Evolutionary conservation across 2,113 vertebrate species (phyloP).

Genomic region (Sisor rabdophorus): DNA sequence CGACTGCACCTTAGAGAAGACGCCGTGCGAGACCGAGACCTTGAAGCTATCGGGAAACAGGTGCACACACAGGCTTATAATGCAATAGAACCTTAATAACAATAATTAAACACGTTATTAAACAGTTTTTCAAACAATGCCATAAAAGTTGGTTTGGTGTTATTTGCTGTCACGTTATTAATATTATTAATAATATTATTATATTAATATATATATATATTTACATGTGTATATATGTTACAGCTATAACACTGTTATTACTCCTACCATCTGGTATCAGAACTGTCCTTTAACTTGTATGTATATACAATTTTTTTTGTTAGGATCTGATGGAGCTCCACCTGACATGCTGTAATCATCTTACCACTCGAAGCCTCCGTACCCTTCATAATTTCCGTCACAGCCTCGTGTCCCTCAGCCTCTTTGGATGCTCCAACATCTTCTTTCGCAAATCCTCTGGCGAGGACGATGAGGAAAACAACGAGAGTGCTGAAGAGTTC

Average conservation of each 20-base stretch:
- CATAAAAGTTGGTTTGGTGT: not conserved
- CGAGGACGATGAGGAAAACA: slow-evolving; percentile 81
- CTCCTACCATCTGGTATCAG: too few species aligned
- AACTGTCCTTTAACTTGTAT: too few species aligned
- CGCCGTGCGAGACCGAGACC: slow-evolving; percentile 85
- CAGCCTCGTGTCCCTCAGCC: slow-evolving; percentile 87
- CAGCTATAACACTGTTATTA: too few species aligned
- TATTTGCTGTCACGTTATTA: not conserved
- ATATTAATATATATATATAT: too few species aligned
- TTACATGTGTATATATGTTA: too few species aligned
- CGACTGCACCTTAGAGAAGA: slow-evolving; percentile 87
- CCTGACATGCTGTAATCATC: slow-evolving; percentile 88
- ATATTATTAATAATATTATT: too few species aligned
- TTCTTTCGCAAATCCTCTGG: slow-evolving; percentile 81
- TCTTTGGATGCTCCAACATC: slow-evolving; percentile 88
- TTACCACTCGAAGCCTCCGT: slow-evolving; percentile 88
- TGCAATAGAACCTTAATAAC: not conserved
- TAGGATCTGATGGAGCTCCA: slow-evolving; percentile 94
- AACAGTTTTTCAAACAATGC: not conserved
- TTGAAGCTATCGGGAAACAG: slow-evolving; percentile 93
- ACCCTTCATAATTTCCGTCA: slow-evolving; percentile 83
- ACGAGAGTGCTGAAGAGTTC: slow-evolving; percentile 81
- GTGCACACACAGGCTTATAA: slow-evolving; percentile 57
- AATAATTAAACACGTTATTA: not conserved
- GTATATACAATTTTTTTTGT: slow-evolving; percentile 8